Percentiles rank a stretch among this genome's conserved stretches.
Conservation (phyloP, 2,113 vertebrate genomes). For the Sturnira hondurensis region DNA sequence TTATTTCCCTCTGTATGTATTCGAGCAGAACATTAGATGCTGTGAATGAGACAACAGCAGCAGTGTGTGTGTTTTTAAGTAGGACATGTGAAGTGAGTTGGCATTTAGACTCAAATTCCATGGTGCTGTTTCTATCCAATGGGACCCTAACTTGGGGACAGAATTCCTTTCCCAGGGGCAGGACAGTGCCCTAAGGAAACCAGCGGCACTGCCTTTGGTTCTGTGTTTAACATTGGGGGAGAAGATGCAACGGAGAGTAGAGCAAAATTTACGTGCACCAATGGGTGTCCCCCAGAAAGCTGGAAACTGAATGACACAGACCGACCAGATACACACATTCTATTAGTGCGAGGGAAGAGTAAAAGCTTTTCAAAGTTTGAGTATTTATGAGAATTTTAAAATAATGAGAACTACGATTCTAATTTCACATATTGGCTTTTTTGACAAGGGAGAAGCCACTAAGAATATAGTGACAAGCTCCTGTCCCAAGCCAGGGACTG, state of each 20-base stretch:
- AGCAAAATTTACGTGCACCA: slow-evolving; percentile 52
- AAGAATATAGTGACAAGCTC: slow-evolving; percentile 67
- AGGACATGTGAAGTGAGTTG: slow-evolving; percentile 43
- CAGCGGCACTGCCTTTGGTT: slow-evolving; percentile 50
- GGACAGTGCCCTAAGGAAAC: neutral
- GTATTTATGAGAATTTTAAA: slow-evolving; percentile 80
- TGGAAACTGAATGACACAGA: slow-evolving; percentile 57
- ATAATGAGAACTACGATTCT: slow-evolving; percentile 79
- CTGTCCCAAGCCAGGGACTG: slow-evolving; percentile 77
- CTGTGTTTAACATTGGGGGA: slow-evolving; percentile 61
- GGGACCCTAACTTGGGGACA: slow-evolving; percentile 22
- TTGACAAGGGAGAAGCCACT: slow-evolving; percentile 77
- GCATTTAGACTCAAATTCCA: slow-evolving; percentile 55
- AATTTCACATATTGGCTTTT: slow-evolving; percentile 83
- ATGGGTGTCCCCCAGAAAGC: slow-evolving; percentile 24
- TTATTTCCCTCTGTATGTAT: slow-evolving; percentile 24
- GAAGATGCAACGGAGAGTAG: slow-evolving; percentile 36
- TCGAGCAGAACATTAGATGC: neutral
- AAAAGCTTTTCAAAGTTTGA: slow-evolving; percentile 74
- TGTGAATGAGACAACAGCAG: neutral
- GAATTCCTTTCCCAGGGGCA: slow-evolving; percentile 37
- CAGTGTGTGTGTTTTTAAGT: slow-evolving; percentile 53
- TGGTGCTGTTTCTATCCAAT: slow-evolving; percentile 42
- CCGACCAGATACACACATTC: slow-evolving; percentile 16
- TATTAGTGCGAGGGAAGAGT: slow-evolving; percentile 65